Conservation (phyloP, 37 sponge, comb jelly and placozoan genomes). For the Petrosia ficiformis region DNA sequence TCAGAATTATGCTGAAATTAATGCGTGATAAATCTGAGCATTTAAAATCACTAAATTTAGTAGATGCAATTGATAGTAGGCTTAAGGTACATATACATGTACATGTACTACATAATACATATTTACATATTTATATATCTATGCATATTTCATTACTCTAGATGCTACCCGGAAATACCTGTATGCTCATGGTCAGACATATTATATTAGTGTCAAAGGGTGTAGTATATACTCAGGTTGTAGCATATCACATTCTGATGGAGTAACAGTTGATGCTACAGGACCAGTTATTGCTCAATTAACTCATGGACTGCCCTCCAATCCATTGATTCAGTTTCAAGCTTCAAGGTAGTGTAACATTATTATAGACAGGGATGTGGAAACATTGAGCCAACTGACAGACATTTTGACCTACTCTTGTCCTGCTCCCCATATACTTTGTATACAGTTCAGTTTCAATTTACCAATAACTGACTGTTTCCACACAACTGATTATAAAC, state of each 20-base stretch:
- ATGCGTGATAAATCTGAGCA: no score
- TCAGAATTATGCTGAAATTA: no score
- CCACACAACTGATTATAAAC: no score
- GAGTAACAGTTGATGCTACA: conserved; percentile 64
- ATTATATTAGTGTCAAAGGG: conserved; percentile 63
- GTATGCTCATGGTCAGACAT: conserved; percentile 27
- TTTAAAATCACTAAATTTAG: no score
- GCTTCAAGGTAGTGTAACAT: conserved; percentile 30
- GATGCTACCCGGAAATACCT: neutral
- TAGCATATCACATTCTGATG: conserved; percentile 55
- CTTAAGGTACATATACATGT: neutral
- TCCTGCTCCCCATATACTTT: no score
- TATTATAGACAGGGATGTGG: no score
- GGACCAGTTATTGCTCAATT: conserved; percentile 67
- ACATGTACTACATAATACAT: neutral
- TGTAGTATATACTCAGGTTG: conserved; percentile 55
- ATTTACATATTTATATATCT: no score
- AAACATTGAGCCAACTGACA: no score
- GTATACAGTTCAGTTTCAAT: no score
- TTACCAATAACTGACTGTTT: neutral
- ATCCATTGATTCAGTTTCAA: conserved; percentile 26
- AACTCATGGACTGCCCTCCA: conserved; percentile 22
- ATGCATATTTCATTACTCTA: conserved; percentile 1
- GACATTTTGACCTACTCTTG: no score
- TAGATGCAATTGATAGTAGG: no score